A percentile compares a stretch with the other conserved stretches of the same genome.
Conservation (phyloP, 1,140 invertebrate genomes). For the Leptonema lineaticorne region DNA sequence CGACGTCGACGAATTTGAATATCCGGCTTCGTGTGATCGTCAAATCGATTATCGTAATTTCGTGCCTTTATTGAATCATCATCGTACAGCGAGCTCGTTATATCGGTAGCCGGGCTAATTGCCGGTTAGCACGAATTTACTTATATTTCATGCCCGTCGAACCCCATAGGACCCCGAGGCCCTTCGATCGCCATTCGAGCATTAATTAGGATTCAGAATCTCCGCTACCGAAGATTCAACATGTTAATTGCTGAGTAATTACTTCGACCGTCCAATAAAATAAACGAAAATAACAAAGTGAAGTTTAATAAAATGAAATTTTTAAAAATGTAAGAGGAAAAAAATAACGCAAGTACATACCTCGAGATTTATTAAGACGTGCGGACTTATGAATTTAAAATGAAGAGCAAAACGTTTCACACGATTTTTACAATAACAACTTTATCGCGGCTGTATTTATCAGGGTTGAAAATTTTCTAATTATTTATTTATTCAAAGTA, state of each 20-base stretch:
- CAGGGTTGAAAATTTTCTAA: no score
- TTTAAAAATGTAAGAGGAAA: no score
- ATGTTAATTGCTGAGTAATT: conserved; percentile 29
- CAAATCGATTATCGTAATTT: conserved; percentile 10
- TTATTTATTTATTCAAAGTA: no score
- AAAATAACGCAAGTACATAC: no score
- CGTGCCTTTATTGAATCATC: conserved; percentile 28
- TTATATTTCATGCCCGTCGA: neutral
- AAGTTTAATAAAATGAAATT: no score
- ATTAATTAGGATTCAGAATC: conserved; percentile 23
- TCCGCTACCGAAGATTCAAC: conserved; percentile 21
- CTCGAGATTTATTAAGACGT: no score
- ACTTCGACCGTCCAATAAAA: no score
- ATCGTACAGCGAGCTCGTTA: neutral
- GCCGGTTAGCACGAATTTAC: conserved; percentile 23
- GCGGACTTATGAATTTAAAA: no score
- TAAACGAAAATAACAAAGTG: no score
- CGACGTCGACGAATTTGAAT: neutral
- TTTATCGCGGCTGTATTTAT: no score
- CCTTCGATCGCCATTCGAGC: neutral
- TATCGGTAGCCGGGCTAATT: conserved; percentile 16
- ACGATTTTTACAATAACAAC: no score
- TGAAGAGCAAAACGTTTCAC: no score
- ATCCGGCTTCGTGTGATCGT: neutral
- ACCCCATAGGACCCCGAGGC: conserved; percentile 1